Percentiles rank a stretch among this genome's conserved stretches.
Evolutionary conservation across 2,888 invertebrate species (phyloP).

Genomic region (Clitarchus hookeri): DNA sequence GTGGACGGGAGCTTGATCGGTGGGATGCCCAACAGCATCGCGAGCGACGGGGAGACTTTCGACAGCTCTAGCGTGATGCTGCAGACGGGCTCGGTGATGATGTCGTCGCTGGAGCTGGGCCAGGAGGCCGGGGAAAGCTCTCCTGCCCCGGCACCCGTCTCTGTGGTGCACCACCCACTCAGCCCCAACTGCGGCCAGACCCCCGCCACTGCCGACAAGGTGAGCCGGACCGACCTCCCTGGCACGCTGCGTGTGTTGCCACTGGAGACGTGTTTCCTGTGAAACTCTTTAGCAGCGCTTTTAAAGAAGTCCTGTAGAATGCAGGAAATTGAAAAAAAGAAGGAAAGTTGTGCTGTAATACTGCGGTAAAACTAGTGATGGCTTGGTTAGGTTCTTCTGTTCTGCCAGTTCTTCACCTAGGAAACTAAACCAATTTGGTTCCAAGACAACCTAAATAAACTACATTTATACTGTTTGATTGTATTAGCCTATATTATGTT

Average conservation of each 20-base stretch:
- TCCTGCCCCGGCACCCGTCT: slow-evolving; percentile 52
- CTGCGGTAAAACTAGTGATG: too few species aligned
- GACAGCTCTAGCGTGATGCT: neutral
- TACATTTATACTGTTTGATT: too few species aligned
- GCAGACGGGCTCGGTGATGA: slow-evolving; percentile 24
- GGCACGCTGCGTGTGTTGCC: neutral
- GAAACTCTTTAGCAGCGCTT: too few species aligned
- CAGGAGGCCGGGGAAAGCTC: slow-evolving; percentile 57
- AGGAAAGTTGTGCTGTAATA: too few species aligned
- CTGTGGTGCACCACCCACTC: slow-evolving; percentile 69
- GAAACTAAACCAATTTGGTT: too few species aligned
- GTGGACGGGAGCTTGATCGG: slow-evolving; percentile 59
- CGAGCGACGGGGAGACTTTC: slow-evolving; percentile 46
- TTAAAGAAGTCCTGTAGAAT: too few species aligned
- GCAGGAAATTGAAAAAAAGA: too few species aligned
- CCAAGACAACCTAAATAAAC: too few species aligned
- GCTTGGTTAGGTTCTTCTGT: too few species aligned
- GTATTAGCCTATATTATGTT: too few species aligned
- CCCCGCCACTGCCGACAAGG: neutral
- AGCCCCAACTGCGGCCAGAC: slow-evolving; percentile 60
- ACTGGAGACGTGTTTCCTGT: too few species aligned
- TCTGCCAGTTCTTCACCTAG: too few species aligned
- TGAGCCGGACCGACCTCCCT: neutral
- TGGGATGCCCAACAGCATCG: slow-evolving; percentile 54
- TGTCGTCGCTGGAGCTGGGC: slow-evolving; percentile 55